These are phyloP conservation scores for Caenorhabditis zanzibari DNA, from an alignment of 2,888 invertebrate species.

Conservation along the genomic window DNA sequence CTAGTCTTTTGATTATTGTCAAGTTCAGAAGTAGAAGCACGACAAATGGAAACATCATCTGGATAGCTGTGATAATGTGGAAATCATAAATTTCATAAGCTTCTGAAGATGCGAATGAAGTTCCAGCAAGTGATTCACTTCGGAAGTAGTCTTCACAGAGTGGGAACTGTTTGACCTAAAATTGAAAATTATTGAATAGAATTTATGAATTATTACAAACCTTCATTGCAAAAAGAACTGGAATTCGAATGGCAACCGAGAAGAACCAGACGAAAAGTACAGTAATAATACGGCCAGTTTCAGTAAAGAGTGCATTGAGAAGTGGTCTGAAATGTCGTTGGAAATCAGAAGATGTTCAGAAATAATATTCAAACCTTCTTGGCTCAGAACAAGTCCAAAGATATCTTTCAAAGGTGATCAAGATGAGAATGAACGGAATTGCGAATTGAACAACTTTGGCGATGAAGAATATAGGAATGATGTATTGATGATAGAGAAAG, in stretches of 20 bases:
- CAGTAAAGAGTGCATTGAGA: slow-evolving; percentile 69
- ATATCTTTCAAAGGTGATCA: slow-evolving; percentile 76
- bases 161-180: slow-evolving; percentile 68
- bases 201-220: slow-evolving; percentile 26
- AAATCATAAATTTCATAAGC: slow-evolving; percentile 70
- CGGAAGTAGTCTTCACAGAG: slow-evolving; percentile 71
- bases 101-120: slow-evolving; percentile 63
- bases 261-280: slow-evolving; percentile 59
- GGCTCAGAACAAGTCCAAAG: slow-evolving; percentile 73
- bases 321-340: slow-evolving; percentile 52
- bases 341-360: background rate
- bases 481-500: slow-evolving; percentile 73
- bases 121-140: slow-evolving; percentile 67
- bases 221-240: slow-evolving; percentile 69
- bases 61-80: slow-evolving; percentile 70
- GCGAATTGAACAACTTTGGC: slow-evolving; percentile 77
- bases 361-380: slow-evolving; percentile 58
- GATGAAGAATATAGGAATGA: slow-evolving; percentile 72
- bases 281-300: slow-evolving; percentile 65
- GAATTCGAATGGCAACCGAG: slow-evolving; percentile 61
- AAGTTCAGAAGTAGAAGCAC: slow-evolving; percentile 73
- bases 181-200: background rate
- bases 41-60: slow-evolving; percentile 76
- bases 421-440: slow-evolving; percentile 75
- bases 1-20: slow-evolving; percentile 72